Evolutionary conservation across 1,140 invertebrate species (phyloP).

Genomic region (Pseudoatta argentina): DNA sequence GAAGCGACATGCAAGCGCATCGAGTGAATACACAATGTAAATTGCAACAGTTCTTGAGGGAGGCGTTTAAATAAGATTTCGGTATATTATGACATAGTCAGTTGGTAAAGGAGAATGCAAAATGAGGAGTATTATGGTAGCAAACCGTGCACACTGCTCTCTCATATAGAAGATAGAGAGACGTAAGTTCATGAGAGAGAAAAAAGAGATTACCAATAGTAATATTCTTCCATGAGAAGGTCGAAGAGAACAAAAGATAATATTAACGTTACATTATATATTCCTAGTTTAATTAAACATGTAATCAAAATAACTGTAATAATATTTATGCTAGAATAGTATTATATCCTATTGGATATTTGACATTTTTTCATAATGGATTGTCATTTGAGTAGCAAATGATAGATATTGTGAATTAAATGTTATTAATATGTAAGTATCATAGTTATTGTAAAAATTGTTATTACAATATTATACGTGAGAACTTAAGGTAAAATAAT

Average conservation of each 20-base stretch:
- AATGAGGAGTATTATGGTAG: constrained; percentile 48
- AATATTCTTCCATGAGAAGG: constrained; percentile 28
- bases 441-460: background rate
- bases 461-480: background rate
- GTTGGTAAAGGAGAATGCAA: constrained; percentile 37
- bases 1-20: constrained; percentile 22
- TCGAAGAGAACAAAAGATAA: constrained; percentile 54
- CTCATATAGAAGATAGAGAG: constrained; percentile 43
- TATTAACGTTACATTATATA: constrained; percentile 11
- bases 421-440: background rate
- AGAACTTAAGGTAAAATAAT: background rate
- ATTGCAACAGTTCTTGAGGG: constrained; percentile 39
- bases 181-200: constrained; percentile 26
- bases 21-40: constrained; percentile 39
- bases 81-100: constrained; percentile 44
- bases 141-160: constrained; percentile 44
- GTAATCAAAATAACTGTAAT: constrained; percentile 8
- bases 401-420: background rate
- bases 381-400: background rate
- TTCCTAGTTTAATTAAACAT: constrained; percentile 69
- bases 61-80: constrained; percentile 54
- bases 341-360: background rate
- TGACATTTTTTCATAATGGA: background rate
- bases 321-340: constrained; percentile 19
- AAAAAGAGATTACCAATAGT: constrained; percentile 50